phyloP scores from a whole-genome alignment of 2,797 vertebrate genomes.

The Pagetopsis macropterus region DNA sequence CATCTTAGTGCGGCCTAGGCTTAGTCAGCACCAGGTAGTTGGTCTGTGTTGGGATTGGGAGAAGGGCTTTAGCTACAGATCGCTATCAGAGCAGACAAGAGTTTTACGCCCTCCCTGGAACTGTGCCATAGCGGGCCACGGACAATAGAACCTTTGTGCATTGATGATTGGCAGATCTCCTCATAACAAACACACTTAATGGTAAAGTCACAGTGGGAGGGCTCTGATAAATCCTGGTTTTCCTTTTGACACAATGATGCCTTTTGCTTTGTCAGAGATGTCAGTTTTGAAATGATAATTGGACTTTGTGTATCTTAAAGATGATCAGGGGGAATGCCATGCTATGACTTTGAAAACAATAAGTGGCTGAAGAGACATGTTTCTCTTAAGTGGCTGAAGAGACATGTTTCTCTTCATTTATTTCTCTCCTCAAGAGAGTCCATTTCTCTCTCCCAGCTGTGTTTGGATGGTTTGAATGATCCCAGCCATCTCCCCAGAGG shows the following conservation, averaged over 20 bases:
- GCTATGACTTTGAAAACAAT: conserved; percentile 43
- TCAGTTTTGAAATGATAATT: conserved; percentile 51
- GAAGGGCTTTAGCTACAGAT: conserved; percentile 80
- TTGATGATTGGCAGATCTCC: conserved; percentile 77
- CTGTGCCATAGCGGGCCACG: conserved; percentile 61
- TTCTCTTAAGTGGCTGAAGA: conserved; percentile 39
- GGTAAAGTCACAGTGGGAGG: conserved; percentile 73
- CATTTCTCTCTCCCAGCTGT: conserved; percentile 58
- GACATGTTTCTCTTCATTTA: conserved; percentile 50
- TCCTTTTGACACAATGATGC: conserved; percentile 61
- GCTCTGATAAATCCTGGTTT: conserved; percentile 68
- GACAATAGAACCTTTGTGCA: conserved; percentile 78
- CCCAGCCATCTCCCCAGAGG: conserved; percentile 67
- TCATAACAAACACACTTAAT: conserved; percentile 79
- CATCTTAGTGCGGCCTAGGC: conserved; percentile 62
- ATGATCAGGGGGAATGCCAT: conserved; percentile 49
- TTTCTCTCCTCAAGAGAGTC: conserved; percentile 41
- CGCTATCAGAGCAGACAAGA: conserved; percentile 79
- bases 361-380: conserved; percentile 38
- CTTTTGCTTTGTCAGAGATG: conserved; percentile 57
- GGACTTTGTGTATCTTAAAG: conserved; percentile 49
- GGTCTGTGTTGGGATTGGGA: conserved; percentile 68
- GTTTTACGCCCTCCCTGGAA: conserved; percentile 79
- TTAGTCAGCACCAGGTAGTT: conserved; percentile 72
- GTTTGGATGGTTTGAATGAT: conserved; percentile 78